These are phyloP conservation scores for Coelinius sp. DNA, from an alignment of 2,888 invertebrate species.

Conservation along the genomic window DNA sequence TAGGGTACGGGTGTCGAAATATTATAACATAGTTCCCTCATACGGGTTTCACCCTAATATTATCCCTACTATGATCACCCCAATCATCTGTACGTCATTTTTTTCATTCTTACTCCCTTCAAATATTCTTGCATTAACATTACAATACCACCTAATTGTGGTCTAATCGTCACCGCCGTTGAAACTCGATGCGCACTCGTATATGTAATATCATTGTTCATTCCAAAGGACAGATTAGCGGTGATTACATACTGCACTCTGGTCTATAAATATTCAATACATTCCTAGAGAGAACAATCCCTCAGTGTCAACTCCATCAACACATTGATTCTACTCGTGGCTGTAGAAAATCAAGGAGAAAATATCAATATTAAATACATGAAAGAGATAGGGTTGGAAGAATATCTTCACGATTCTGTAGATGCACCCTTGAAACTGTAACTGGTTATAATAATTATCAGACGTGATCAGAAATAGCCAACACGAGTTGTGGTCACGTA, in stretches of 20 bases:
- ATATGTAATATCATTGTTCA: background rate
- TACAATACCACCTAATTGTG: slow-evolving; percentile 69
- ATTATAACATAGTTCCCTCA: slow-evolving; percentile 67
- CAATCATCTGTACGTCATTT: slow-evolving; percentile 31
- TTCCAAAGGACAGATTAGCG: no score
- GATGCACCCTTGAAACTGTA: slow-evolving; percentile 37
- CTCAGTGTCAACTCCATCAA: background rate
- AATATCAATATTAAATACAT: background rate
- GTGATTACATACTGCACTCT: background rate
- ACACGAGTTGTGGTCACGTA: slow-evolving; percentile 49
- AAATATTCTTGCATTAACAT: slow-evolving; percentile 61
- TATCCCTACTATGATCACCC: slow-evolving; percentile 52
- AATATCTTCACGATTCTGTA: slow-evolving; percentile 42
- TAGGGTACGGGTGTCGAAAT: slow-evolving; percentile 66
- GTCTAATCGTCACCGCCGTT: slow-evolving; percentile 64
- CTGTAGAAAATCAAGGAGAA: background rate
- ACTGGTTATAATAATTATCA: slow-evolving; percentile 47
- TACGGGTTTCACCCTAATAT: slow-evolving; percentile 63
- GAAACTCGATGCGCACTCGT: slow-evolving; percentile 36
- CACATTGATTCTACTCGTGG: no score
- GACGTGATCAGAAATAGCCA: slow-evolving; percentile 39
- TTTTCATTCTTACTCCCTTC: slow-evolving; percentile 36
- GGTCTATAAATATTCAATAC: background rate
- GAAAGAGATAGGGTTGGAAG: slow-evolving; percentile 24
- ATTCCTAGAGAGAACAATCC: background rate